Evolutionary conservation across 2,888 invertebrate genomes (phyloP).

Genomic region (Thecocarcelia acutangulata): DNA sequence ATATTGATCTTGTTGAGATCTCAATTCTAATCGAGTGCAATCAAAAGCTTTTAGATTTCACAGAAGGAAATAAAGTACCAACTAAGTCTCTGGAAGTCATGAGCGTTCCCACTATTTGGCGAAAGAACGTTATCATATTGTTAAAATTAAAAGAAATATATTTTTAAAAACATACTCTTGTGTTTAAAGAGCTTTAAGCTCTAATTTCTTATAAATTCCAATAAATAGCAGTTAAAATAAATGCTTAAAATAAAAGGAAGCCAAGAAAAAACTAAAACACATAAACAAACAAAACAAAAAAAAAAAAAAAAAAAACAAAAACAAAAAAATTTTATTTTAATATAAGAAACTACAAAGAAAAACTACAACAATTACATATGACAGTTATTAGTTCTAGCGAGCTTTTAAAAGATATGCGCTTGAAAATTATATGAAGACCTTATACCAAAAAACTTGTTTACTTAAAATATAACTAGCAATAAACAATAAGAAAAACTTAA

Average conservation of each 20-base stretch:
- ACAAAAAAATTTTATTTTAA: too few species aligned
- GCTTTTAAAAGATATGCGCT: slow-evolving; percentile 74
- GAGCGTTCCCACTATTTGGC: slow-evolving; percentile 77
- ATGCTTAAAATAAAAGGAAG: not conserved
- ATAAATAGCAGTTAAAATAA: not conserved
- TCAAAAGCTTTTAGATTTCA: slow-evolving; percentile 49
- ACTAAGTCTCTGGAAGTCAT: slow-evolving; percentile 77
- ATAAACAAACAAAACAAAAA: not conserved
- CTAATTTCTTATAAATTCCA: not conserved
- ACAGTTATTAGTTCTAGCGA: slow-evolving; percentile 81
- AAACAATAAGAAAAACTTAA: too few species aligned
- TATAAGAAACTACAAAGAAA: too few species aligned
- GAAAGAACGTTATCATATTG: too few species aligned
- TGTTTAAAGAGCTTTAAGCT: slow-evolving; percentile 2
- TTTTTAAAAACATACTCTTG: too few species aligned
- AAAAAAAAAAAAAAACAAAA: not conserved
- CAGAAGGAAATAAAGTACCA: slow-evolving; percentile 18
- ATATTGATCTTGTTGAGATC: too few species aligned
- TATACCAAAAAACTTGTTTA: too few species aligned
- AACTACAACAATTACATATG: slow-evolving; percentile 75
- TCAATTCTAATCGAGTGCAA: not conserved
- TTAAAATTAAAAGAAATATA: too few species aligned
- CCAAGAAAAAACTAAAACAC: too few species aligned
- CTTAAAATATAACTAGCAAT: too few species aligned
- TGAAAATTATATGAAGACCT: slow-evolving; percentile 2